phyloP scores from a whole-genome alignment of 92 coral and sea anemone species.

The Heliopora coerulea region DNA sequence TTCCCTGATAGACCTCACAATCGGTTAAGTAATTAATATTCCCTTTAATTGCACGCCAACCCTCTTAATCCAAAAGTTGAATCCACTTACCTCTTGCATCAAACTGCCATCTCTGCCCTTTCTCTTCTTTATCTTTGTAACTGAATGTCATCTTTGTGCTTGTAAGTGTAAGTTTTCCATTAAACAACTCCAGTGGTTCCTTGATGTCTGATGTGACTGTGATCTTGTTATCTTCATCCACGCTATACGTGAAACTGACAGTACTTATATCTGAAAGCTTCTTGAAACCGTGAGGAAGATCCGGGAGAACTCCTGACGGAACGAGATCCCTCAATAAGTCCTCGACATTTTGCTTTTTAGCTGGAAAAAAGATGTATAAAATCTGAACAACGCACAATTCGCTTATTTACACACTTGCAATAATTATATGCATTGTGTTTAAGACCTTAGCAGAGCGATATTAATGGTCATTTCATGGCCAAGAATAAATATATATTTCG shows the following conservation, averaged over 20 bases:
- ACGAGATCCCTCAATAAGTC: constrained; percentile 22
- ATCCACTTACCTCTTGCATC: constrained; percentile 27
- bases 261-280: constrained; percentile 72
- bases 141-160: constrained; percentile 71
- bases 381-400: too few relatives aligned
- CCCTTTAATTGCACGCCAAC: too few relatives aligned
- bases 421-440: too few relatives aligned
- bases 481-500: too few relatives aligned
- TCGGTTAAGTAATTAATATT: too few relatives aligned
- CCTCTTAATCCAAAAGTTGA: too few relatives aligned
- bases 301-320: constrained; percentile 56
- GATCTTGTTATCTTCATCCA: constrained; percentile 60
- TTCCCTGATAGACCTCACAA: too few relatives aligned
- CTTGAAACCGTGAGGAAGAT: constrained; percentile 90
- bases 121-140: constrained; percentile 60
- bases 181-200: constrained; percentile 76
- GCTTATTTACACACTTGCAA: too few relatives aligned
- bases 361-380: constrained; percentile 15
- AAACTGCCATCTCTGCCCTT: constrained; percentile 78
- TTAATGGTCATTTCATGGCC: too few relatives aligned
- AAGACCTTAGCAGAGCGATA: too few relatives aligned
- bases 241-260: constrained; percentile 79
- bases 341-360: constrained; percentile 15
- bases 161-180: constrained; percentile 66
- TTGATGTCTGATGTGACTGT: constrained; percentile 79